Base-by-base conservation (phyloP, 2,797 vertebrate genomes). In the Pantherophis alleghaniensis region DNA sequence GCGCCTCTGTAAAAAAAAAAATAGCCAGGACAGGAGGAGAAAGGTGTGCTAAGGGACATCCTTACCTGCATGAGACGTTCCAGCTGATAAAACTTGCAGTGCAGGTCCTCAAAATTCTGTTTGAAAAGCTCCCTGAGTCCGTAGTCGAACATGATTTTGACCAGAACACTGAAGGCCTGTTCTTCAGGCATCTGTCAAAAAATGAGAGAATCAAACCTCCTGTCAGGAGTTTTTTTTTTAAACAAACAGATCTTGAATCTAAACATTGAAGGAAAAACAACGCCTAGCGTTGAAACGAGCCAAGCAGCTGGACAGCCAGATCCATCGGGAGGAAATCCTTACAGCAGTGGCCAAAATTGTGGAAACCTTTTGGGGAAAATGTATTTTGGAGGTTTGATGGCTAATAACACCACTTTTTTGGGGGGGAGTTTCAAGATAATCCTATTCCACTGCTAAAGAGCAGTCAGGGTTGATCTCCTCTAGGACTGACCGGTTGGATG, bases 71-170 rank as follows among this genome's bases (percentile, higher is more conserved):
- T 99, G 95, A 99, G 98, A 94, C 98, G 98, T 97, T 99, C 99
- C 96, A 99, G 98, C 94, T 99, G 99, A 96, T 99, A 99, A 98
- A 99, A 99, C 96, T 99, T 99, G 99, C 99, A 99, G 96, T 99
- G 99, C 95, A 99, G 98, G 98, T 99, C 99, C 97, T 99, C 99
- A 98, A 99, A 99, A 96, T 99, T 99, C 97, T 99, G 99, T 97
- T 99, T 99, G 98, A 99, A 99, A 97, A 99, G 99, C 97, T 99
- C 99, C 98, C 99, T 98, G 98, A 99, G 99, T 96, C 99, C 99
- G 13, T 99, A 99, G 96, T 99, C 99, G 97, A 99, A 99, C 99
- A 99, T 99, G 97, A 99, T 99, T 98, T 99, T 99, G 95, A 99
- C 99, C 97, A 99, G 98, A 95, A 99, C 99, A 92, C 99, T 99